These are phyloP conservation scores for Gallinago solitaria DNA, from an alignment of 2,797 vertebrate species.

Conservation along the genomic window DNA sequence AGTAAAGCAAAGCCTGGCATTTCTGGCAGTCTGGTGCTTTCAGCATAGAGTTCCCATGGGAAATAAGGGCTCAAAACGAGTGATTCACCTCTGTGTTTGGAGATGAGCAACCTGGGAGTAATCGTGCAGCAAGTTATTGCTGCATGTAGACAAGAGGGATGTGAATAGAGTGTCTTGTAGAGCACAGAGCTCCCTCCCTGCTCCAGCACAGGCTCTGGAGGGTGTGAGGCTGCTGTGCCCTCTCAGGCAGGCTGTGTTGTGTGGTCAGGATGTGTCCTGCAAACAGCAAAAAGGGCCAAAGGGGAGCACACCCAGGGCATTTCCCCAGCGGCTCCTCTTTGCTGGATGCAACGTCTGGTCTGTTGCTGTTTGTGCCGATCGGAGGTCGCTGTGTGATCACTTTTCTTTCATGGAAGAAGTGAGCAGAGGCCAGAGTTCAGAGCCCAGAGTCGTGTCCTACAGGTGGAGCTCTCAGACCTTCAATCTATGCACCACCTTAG, in stretches of 20 bases:
- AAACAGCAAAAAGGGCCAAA: not conserved
- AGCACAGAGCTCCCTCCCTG: not conserved
- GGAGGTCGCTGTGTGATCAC: not conserved
- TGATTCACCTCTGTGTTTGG: not conserved
- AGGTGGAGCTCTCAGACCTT: constrained; percentile 59
- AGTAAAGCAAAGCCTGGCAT: not conserved
- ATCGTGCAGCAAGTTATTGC: not conserved
- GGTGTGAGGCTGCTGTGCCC: not conserved
- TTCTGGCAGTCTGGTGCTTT: not conserved
- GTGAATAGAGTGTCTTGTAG: not conserved
- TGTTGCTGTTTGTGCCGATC: not conserved
- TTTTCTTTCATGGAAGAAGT: not conserved
- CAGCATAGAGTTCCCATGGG: not conserved
- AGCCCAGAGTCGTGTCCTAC: not conserved
- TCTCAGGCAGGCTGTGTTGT: not conserved
- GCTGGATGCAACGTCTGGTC: not conserved
- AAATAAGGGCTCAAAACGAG: not conserved
- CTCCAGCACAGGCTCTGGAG: not conserved
- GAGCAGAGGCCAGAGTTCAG: not conserved
- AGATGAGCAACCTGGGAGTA: not conserved
- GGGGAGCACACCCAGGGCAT: not conserved
- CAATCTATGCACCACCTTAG: not conserved
- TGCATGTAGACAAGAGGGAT: not conserved
- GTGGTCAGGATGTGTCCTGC: not conserved
- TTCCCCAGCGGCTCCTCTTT: not conserved